Percentiles rank a stretch among this genome's conserved stretches.
These are phyloP conservation scores for Aphelenchoides besseyi DNA, from an alignment of 1,140 invertebrate genomes.

Conservation along the genomic window DNA sequence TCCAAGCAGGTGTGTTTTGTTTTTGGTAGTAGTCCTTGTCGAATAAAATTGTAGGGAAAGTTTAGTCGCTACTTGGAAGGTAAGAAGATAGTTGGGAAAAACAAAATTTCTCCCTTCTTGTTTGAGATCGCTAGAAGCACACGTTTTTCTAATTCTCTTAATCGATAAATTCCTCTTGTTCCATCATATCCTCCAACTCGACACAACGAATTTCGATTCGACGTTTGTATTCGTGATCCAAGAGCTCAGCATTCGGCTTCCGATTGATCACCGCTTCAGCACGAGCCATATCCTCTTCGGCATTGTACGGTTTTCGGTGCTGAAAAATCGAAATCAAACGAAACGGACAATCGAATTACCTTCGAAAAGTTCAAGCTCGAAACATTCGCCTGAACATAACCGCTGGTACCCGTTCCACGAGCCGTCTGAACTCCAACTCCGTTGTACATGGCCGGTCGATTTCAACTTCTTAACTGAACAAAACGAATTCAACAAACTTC, in stretches of 20 bases:
- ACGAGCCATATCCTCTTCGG: constrained; percentile 81
- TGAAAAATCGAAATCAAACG: constrained; percentile 22
- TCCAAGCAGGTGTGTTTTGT: too few species aligned
- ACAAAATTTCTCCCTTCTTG: too few species aligned
- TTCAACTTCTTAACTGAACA: too few species aligned
- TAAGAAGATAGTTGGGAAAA: too few species aligned
- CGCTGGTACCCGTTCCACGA: constrained; percentile 94
- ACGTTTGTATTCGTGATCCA: constrained; percentile 89
- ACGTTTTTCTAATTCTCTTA: too few species aligned
- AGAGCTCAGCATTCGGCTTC: constrained; percentile 88
- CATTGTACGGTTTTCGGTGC: constrained; percentile 65
- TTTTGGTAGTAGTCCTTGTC: too few species aligned
- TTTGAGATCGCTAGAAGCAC: too few species aligned
- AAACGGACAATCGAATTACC: constrained; percentile 30
- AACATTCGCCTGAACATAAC: constrained; percentile 93
- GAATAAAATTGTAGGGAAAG: too few species aligned
- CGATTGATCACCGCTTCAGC: constrained; percentile 78
- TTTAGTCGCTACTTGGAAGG: too few species aligned
- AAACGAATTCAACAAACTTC: too few species aligned
- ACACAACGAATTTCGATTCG: constrained; percentile 93
- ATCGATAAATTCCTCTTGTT: too few species aligned
- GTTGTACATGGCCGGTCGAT: constrained; percentile 77
- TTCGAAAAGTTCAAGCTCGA: constrained; percentile 78
- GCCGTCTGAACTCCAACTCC: constrained; percentile 92
- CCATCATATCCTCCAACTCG: constrained; percentile 85